Conservation (phyloP, 37 sponge, comb jelly and placozoan genomes). For the Geodia barretti region DNA sequence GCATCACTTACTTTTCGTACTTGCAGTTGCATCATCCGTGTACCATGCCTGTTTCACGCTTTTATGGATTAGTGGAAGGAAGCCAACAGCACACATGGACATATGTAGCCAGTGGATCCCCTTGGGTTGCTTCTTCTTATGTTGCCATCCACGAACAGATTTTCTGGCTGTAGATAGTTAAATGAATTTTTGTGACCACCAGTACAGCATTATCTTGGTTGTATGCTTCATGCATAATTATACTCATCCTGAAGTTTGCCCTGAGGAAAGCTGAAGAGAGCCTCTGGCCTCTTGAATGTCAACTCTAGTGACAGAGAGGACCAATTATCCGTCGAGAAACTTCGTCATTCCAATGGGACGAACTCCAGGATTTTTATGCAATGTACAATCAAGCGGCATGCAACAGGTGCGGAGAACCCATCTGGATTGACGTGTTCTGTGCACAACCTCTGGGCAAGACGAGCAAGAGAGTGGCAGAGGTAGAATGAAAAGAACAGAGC, state of each 20-base stretch:
- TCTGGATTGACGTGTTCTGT: slow-evolving; percentile 45
- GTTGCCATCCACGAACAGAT: slow-evolving; percentile 23
- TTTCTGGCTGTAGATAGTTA: background rate
- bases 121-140: slow-evolving; percentile 27
- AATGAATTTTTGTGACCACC: slow-evolving; percentile 39
- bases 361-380: background rate
- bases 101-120: slow-evolving; percentile 1
- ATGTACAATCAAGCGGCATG: slow-evolving; percentile 43
- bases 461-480: slow-evolving; percentile 42
- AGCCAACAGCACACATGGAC: slow-evolving; percentile 25
- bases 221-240: slow-evolving; percentile 9
- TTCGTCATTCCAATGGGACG: background rate
- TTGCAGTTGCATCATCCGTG: slow-evolving; percentile 24
- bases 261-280: background rate
- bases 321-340: slow-evolving; percentile 15
- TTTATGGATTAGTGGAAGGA: slow-evolving; percentile 14
- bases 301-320: background rate
- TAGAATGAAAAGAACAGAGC: too few relatives aligned
- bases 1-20: slow-evolving; percentile 5
- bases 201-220: slow-evolving; percentile 21
- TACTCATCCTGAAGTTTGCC: slow-evolving; percentile 36
- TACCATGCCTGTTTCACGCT: slow-evolving; percentile 12
- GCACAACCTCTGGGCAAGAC: slow-evolving; percentile 28
- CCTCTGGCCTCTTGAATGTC: slow-evolving; percentile 17
- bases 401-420: background rate